Base-by-base conservation (phyloP, 2,797 vertebrate species). In the Etheostoma nigrum region DNA sequence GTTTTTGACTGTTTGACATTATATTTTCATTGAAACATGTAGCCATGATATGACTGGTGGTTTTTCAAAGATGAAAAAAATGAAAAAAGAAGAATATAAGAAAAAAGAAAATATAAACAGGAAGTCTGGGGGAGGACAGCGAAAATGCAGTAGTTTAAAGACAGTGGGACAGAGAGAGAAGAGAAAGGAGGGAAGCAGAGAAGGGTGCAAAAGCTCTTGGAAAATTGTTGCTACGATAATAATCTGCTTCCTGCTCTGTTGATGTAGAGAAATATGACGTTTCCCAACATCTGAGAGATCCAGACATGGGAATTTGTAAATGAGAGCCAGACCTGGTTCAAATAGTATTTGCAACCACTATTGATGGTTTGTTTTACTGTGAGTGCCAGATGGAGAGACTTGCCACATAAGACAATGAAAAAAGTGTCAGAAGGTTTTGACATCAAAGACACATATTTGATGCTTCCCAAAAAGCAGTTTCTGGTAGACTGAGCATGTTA, bases 221-320 rank as follows among this genome's bases (percentile, higher is more conserved):
- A 84, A 83, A 92, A 88, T 74, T 72, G 79, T 88, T 89, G 82
- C 80, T 63, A 10, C 55, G 88, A 89, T 87, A 89, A 91, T 85
- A 82, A 88, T 74, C 61, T 51, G 47, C 77, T 89, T 92, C 86
- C 90, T 82, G 76, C 68, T 78, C 51, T 75, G 70, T 63, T 80
- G 81, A 86, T 79, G 72, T 75, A 88, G 79, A 84, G 81, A 84
- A 82, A 80, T 76, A 92, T 83, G 60, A 86, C 23, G 59, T 85
- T 79, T 85, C n/a, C 23, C 47, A 52, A 83, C 77, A 77, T 86
- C 78, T 86, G 55, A 86, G 70, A 74, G 68, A 84, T 67, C 67
- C 72, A 76, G 81, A 72, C 71, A 70, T 74, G 81, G 67, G 76
- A 85, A 84, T 78, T 75, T 81, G 47, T 74, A 88, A 88, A 85